Evolutionary conservation across 1,140 invertebrate genomes (phyloP), one percentile per base, ranked within the genome.

Genomic region (Trachymyrmex cornetzi): DNA sequence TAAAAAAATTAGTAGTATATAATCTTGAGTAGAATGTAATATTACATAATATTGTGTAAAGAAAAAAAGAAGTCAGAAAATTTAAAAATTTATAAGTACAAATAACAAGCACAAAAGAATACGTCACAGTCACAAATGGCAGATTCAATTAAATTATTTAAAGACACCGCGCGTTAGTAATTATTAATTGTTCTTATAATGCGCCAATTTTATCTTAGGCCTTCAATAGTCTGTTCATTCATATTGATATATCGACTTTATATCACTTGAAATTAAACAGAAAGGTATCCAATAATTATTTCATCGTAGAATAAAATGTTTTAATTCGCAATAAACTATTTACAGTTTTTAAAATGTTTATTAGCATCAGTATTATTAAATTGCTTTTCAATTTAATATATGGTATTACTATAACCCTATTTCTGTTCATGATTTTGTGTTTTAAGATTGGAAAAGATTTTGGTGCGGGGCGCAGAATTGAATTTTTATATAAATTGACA

Each of bases 261-360:
- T 44, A 67, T 14, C 4, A 66, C 5, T n/a, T 67, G n/a, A 38
- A 67, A 44, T 67, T 44, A 67, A 67, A 67, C 34, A 44, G n/a
- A 67, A 67, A 67, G 64, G 1, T 63, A 34, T 44, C 11, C 64
- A 67, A 44, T 67, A 67, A 67, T 67, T 67, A 44, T 67, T 67
- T 44, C 14, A 24, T 63, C n/a, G 11, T 16, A 7, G 34, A 44
- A 44, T 67, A 67, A 67, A 67, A 67, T 11, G 6, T 44, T 67
- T 44, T 11, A 44, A 44, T 44, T 44, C 9, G 9, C 9, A 11
- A 44, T 44, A 44, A 44, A 44, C 38, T 44, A 11, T 44, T 44
- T 44, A 44, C 38, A 44, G 38, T 44, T 44, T 44, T 44, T 44
- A 12, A 44, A 2, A 44, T 44, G 38, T 0, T 44, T 44, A 44